Conservation (phyloP, 2,888 invertebrate genomes). For the Molorchus minor region DNA sequence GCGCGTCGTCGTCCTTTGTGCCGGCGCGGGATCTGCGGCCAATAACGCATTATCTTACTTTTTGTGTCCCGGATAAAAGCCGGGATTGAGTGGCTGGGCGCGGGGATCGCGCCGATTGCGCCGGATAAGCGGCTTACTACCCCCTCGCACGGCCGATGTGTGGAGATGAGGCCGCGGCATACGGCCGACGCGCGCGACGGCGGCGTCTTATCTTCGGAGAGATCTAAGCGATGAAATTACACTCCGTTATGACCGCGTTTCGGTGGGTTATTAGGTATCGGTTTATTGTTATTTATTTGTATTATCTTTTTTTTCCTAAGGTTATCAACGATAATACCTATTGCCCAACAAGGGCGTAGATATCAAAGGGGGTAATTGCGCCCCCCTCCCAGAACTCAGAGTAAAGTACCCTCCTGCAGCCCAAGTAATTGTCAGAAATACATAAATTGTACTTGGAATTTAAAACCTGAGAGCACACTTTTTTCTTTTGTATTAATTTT, state of each 20-base stretch:
- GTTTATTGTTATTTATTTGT: constrained; percentile 3
- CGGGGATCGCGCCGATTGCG: constrained; percentile 35
- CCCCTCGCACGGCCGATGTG: constrained; percentile 19
- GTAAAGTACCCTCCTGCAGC: too few relatives aligned
- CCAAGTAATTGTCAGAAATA: too few relatives aligned
- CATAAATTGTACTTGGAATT: too few relatives aligned
- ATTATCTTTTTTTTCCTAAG: too few relatives aligned
- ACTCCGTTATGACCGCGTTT: constrained; percentile 30
- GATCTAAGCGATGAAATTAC: constrained; percentile 38
- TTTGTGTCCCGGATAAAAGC: constrained; percentile 56
- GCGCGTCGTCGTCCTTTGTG: constrained; percentile 39
- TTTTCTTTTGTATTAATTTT: too few relatives aligned
- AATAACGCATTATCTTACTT: constrained; percentile 60
- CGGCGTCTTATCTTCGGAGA: constrained; percentile 35
- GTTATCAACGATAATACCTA: too few relatives aligned
- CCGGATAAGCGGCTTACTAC: constrained; percentile 32
- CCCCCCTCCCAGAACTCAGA: too few relatives aligned
- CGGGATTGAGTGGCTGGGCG: constrained; percentile 45
- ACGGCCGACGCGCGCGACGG: too few relatives aligned
- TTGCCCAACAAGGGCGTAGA: too few relatives aligned
- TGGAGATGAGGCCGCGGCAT: constrained; percentile 26
- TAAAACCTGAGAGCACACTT: too few relatives aligned
- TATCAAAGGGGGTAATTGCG: too few relatives aligned
- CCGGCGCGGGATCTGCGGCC: constrained; percentile 35
- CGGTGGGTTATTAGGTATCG: too few relatives aligned